A percentile compares a stretch with the other conserved stretches of the same genome.
Conservation (phyloP, 2,113 vertebrate species). For the Notarius quadriscutis region DNA sequence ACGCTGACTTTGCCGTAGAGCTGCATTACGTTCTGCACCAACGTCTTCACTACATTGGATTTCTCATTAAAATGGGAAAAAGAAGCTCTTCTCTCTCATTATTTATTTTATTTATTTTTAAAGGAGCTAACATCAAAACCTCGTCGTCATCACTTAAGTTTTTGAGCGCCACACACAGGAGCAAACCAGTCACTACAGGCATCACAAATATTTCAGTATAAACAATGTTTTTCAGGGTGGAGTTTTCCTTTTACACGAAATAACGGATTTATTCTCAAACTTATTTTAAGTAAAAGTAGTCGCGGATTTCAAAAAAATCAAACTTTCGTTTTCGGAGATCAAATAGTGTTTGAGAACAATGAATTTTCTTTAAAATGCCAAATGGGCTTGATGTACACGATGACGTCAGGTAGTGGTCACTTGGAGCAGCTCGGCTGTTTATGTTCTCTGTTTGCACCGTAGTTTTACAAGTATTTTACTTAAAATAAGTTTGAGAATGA, state of each 20-base stretch:
- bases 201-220: neutral
- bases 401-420: too few relatives aligned
- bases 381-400: too few relatives aligned
- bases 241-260: neutral
- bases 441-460: too few relatives aligned
- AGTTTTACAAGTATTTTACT: too few relatives aligned
- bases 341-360: too few relatives aligned
- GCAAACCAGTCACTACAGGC: neutral
- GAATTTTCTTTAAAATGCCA: too few relatives aligned
- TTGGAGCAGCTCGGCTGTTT: too few relatives aligned
- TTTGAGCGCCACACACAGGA: neutral
- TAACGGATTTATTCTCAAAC: neutral
- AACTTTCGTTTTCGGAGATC: too few relatives aligned
- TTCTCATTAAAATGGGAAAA: neutral
- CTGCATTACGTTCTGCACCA: neutral
- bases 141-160: neutral
- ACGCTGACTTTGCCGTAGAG: neutral
- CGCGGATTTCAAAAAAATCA: too few relatives aligned
- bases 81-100: neutral
- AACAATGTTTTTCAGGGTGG: neutral
- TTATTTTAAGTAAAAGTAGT: too few relatives aligned
- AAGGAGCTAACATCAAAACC: neutral
- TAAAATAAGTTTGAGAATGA: too few relatives aligned
- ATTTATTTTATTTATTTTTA: neutral
- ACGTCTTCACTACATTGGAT: neutral